Base-by-base conservation (phyloP, 2,113 vertebrate species). In the Alosa alosa region DNA sequence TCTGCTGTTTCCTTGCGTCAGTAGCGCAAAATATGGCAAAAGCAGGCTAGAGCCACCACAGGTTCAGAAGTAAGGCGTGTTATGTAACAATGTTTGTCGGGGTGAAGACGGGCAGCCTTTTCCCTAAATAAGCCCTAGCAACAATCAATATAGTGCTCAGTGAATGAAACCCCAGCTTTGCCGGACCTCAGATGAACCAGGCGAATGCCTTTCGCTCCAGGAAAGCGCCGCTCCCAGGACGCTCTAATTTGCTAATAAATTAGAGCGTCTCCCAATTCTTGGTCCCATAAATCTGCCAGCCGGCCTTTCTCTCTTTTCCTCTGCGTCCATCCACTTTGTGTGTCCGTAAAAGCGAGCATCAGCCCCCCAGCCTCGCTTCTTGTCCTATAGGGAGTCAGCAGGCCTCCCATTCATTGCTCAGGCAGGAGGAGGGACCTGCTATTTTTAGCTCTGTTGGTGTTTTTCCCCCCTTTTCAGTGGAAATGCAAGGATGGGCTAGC, bases 371-470 rank as follows among this genome's bases (percentile, higher is more conserved):
- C 72, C 72, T 78, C 31, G 72, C 31, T 39, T 39, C 31, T 78
- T 78, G 72, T 78, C 36, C 72, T 36, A 78, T 78, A 17, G 72
- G 72, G 25, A 39, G 72, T 78, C 36, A 78, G 72, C 72, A 39
- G 72, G 31, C 72, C 72, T 11, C 15, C 39, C 72, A 39, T 78
- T 78, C 72, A 78, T 10, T 39, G 72, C 72, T 78, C 72, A 31
- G 31, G 72, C 72, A 36, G 72, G 72, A 78, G 72, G 72, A 78
- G 72, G 72, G 72, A 78, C 72, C 9, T 17, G 11, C 72, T 78
- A 78, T 78, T 78, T 78, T 78, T 78, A 78, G 72, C 72, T 17
- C 31, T 78, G 64, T 68, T 68, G 72, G 36, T 78, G 31, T 75
- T 75, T 75, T 75, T 60, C 20, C 20, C 4, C 6, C 55, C 55